Percentiles rank a stretch among this genome's conserved stretches.
phyloP scores from a whole-genome alignment of 37 sponge, comb jelly and placozoan species.

The Axinella damicornis region DNA sequence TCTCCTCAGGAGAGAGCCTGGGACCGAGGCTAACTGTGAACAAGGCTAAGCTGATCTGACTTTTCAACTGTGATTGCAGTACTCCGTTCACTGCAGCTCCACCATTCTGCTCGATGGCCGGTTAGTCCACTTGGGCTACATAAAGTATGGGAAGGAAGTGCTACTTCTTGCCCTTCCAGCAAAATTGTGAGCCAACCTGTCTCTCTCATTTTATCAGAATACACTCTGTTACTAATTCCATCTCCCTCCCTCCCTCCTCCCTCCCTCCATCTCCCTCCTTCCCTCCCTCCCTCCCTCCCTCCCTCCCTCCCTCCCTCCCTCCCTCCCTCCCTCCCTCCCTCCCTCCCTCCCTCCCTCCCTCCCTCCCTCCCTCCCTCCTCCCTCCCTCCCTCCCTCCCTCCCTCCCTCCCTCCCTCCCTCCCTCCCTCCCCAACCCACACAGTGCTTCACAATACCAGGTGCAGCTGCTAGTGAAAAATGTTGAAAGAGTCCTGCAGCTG shows the following conservation, averaged over 20 bases:
- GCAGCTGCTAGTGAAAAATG: slow-evolving; percentile 24
- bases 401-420: not conserved
- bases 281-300: not conserved
- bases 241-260: not conserved
- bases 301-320: no score
- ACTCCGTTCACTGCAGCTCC: slow-evolving; percentile 26
- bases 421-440: not conserved
- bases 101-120: slow-evolving; percentile 28
- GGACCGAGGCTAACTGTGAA: no score
- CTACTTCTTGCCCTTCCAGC: slow-evolving; percentile 67
- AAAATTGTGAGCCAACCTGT: slow-evolving; percentile 12
- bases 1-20: no score
- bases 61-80: no score
- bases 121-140: slow-evolving; percentile 38
- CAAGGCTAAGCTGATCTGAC: no score
- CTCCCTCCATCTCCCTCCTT: not conserved
- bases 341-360: no score
- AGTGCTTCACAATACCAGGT: slow-evolving; percentile 44
- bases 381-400: not conserved
- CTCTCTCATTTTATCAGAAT: no score
- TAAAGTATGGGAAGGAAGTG: slow-evolving; percentile 61
- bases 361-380: not conserved
- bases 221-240: not conserved
- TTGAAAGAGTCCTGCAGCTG: not conserved
- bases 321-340: no score